Evolutionary conservation across 1,140 invertebrate species (phyloP).

Genomic region (Euwallacea similis): DNA sequence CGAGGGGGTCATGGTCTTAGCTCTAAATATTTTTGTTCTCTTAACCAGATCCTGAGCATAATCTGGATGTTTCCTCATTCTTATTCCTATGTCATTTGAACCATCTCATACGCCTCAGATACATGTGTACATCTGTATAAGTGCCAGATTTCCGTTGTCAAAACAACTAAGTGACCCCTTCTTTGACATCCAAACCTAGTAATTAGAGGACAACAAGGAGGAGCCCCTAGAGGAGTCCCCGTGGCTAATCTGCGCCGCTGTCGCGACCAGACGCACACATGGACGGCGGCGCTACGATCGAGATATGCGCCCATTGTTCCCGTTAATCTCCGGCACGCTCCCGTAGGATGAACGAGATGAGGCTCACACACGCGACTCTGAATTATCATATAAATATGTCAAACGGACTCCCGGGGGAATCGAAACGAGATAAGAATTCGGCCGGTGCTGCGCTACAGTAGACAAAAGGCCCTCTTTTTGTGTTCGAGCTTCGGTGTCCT

Average conservation of each 20-base stretch:
- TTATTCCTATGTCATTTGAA: no score
- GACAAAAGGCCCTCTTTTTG: neutral
- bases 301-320: slow-evolving; percentile 39
- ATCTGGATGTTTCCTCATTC: no score
- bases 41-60: no score
- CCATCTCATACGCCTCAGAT: no score
- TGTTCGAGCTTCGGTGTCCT: neutral
- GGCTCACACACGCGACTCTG: slow-evolving; percentile 16
- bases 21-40: no score
- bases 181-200: slow-evolving; percentile 6
- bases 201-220: slow-evolving; percentile 8
- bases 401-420: slow-evolving; percentile 32
- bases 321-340: slow-evolving; percentile 42
- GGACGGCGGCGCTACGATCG: slow-evolving; percentile 29
- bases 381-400: slow-evolving; percentile 45
- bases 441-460: neutral
- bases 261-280: slow-evolving; percentile 38
- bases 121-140: no score
- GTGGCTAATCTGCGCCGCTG: slow-evolving; percentile 38
- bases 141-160: no score
- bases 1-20: no score
- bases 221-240: slow-evolving; percentile 6
- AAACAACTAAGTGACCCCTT: neutral
- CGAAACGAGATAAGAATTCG: slow-evolving; percentile 28
- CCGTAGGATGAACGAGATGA: slow-evolving; percentile 29